phyloP scores from a whole-genome alignment of 2,888 invertebrate genomes.

The Linnaemya vulpina region DNA sequence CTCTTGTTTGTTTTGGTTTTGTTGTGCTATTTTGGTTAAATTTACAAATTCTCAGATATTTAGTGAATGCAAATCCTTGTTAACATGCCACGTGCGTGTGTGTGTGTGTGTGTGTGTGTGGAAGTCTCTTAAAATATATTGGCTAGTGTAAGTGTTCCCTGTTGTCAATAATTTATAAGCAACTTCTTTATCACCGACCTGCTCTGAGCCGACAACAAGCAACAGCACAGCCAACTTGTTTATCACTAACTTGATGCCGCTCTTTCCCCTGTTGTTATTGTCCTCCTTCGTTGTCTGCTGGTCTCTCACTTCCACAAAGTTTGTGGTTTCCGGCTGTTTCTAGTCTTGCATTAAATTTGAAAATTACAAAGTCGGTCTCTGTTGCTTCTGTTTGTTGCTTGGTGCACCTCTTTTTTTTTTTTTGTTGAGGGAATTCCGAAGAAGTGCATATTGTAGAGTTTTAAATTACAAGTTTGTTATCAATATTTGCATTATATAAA shows the following conservation, averaged over 20 bases:
- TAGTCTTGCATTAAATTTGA: neutral
- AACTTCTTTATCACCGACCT: conserved; percentile 7
- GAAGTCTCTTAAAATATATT: neutral
- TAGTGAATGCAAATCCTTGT: conserved; percentile 38
- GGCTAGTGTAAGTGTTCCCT: neutral
- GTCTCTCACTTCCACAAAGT: neutral
- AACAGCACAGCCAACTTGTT: conserved; percentile 16
- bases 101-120: neutral
- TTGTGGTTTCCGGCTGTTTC: conserved; percentile 52
- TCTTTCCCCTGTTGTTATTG: neutral
- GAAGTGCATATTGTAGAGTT: neutral
- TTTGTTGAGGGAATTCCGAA: neutral
- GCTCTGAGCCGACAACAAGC: neutral
- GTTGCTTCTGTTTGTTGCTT: neutral
- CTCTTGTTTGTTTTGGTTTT: neutral
- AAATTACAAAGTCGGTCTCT: conserved; percentile 26
- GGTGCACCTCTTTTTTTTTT: neutral
- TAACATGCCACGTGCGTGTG: neutral
- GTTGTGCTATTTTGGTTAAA: conserved; percentile 32
- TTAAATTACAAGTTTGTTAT: conserved; percentile 45
- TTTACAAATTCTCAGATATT: conserved; percentile 68
- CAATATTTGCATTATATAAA: conserved; percentile 34
- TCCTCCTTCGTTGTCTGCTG: neutral
- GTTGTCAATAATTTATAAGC: conserved; percentile 52
- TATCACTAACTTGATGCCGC: conserved; percentile 37